A percentile compares a stretch with the other conserved stretches of the same genome.
Evolutionary conservation across 1,140 invertebrate genomes (phyloP).

Genomic region (Drosophila ercepeae): DNA sequence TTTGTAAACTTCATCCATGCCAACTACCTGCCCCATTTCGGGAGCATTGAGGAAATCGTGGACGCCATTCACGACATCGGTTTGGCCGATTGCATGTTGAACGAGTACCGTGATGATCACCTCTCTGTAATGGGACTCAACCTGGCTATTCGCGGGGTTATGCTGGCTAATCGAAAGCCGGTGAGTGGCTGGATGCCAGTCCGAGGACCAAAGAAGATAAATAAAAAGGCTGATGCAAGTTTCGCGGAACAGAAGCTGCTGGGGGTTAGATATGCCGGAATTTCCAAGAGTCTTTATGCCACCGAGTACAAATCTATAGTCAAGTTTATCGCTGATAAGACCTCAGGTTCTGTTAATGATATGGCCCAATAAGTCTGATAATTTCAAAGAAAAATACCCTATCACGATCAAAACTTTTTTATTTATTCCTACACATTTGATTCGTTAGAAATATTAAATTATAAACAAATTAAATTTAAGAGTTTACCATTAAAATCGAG

Average conservation of each 20-base stretch:
- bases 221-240: constrained; percentile 12
- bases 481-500: constrained; percentile 48
- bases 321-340: constrained; percentile 34
- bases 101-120: constrained; percentile 87
- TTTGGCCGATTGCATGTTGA: constrained; percentile 86
- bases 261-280: constrained; percentile 27
- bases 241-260: constrained; percentile 43
- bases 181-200: constrained; percentile 89
- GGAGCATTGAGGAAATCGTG: constrained; percentile 85
- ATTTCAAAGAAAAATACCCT: too few species aligned
- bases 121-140: constrained; percentile 85
- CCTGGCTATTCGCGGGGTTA: constrained; percentile 87
- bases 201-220: constrained; percentile 85
- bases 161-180: constrained; percentile 88
- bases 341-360: too few species aligned
- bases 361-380: too few species aligned
- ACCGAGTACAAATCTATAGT: constrained; percentile 65
- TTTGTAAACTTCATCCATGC: constrained; percentile 89
- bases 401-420: constrained; percentile 46
- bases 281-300: constrained; percentile 61
- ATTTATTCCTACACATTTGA: constrained; percentile 61
- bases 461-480: too few species aligned
- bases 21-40: constrained; percentile 90
- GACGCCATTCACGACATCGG: constrained; percentile 86
- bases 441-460: constrained; percentile 38